Evolutionary conservation across 2,888 invertebrate genomes (phyloP).

Genomic region (Himalopsyche japonica): DNA sequence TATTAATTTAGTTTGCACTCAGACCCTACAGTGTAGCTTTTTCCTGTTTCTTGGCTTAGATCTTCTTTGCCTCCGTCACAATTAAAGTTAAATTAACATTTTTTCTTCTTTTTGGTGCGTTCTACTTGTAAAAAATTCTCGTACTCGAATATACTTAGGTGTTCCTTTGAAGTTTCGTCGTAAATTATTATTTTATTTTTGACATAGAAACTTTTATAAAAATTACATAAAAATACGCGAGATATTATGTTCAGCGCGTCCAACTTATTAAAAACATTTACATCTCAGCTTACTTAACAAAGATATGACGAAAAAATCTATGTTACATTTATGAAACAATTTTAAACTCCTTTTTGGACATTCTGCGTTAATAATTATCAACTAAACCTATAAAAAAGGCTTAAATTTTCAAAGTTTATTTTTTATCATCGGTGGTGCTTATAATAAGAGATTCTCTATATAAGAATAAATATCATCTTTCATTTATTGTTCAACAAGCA

Average conservation of each 20-base stretch:
- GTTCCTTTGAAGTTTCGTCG: background rate
- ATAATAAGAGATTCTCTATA: no score
- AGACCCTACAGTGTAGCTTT: background rate
- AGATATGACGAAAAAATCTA: no score
- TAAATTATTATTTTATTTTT: background rate
- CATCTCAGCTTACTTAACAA: background rate
- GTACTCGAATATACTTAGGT: background rate
- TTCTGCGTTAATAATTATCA: no score
- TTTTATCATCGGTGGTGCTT: no score
- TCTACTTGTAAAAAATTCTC: background rate
- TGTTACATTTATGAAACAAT: no score
- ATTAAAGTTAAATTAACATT: background rate
- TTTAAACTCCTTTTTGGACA: no score
- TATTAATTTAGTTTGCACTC: background rate
- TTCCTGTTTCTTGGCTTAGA: background rate
- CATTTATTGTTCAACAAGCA: no score
- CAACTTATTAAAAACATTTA: background rate
- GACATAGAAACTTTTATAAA: background rate
- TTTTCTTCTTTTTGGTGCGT: background rate
- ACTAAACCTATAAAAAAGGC: no score
- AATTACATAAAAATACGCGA: background rate
- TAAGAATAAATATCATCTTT: no score
- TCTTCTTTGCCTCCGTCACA: background rate
- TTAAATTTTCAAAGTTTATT: no score
- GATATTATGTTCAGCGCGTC: background rate